Evolutionary conservation across 2,113 vertebrate species (phyloP), one percentile per base, ranked within the genome.

Genomic region (Serinus canaria): DNA sequence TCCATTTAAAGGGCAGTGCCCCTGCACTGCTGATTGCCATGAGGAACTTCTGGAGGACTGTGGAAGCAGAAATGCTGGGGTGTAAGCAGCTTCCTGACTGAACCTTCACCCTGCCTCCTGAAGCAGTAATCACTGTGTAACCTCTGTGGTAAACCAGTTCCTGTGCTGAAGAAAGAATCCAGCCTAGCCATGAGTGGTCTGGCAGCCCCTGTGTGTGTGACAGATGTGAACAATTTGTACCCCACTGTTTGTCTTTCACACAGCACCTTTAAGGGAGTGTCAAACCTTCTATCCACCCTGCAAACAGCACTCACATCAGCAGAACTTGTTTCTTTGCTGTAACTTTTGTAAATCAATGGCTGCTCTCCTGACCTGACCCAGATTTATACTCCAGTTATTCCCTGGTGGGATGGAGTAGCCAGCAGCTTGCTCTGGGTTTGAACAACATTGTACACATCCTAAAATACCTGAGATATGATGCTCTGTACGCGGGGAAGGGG

Each of bases 181-280:
- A 83, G 62, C 1, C 43, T 12, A 25, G 33, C 41, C 0, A 0
- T 7, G 76, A 73, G 35, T 2, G 21, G 24, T 50, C 33, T 74
- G 15, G 39, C 50, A 55, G 58, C 33, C 35, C 35, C 33, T 52
- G 62, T 9, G 41, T n/a, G 35, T 49, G 27, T 55, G 44, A 60
- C 33, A 76, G 53, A 10, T 10, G n/a, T 56, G 58, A 56, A 31
- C 41, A 64, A 4, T 44, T n/a, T 0, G 0, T 31, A 43, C 27
- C 18, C 35, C 3, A 0, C 27, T 69, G 13, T 41, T 69, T 85
- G 60, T 25, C 53, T 83, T 75, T 67, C 10, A 9, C 33, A 23
- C 5, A 46, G 62, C 44, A 33, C 30, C 58, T 47, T 33, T 39
- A 3, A 60, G 23, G 28, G 35, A 55, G 13, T 22, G 37, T 2